Percentiles rank a stretch among this genome's conserved stretches.
Evolutionary conservation across 2,113 vertebrate species (phyloP).

Genomic region (Vimba vimba): DNA sequence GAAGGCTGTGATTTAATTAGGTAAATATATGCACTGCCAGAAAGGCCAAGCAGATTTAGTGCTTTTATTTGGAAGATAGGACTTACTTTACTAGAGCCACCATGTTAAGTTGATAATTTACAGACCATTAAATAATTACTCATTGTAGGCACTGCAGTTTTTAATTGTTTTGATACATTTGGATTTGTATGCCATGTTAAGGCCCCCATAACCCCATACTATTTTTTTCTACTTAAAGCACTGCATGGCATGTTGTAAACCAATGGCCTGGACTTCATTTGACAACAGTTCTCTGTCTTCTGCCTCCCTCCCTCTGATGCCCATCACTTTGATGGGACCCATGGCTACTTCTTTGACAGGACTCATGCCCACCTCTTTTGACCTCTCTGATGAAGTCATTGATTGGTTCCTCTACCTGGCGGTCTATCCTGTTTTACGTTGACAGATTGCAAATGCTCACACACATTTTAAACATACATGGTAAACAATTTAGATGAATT

Average conservation of each 20-base stretch:
- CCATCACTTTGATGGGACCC: background rate
- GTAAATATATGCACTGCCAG: background rate
- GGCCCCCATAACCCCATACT: no score
- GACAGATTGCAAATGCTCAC: background rate
- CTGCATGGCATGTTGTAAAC: background rate
- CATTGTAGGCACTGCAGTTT: background rate
- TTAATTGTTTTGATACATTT: background rate
- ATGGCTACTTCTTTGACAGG: background rate
- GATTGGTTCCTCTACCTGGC: background rate
- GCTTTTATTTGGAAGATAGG: background rate
- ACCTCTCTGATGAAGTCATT: background rate
- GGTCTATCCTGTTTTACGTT: background rate
- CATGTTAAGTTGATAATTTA: background rate
- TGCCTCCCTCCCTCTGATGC: background rate
- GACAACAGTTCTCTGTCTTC: background rate
- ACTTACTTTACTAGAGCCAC: background rate
- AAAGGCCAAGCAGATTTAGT: background rate
- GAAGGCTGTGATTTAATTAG: no score
- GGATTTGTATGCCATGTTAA: background rate
- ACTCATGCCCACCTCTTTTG: background rate
- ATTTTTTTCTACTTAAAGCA: no score
- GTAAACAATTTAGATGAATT: background rate
- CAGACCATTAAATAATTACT: constrained; percentile 9
- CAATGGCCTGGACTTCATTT: background rate
- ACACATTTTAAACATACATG: background rate